Evolutionary conservation across 1,140 invertebrate species (phyloP).

Genomic region (Microplitis mediator): DNA sequence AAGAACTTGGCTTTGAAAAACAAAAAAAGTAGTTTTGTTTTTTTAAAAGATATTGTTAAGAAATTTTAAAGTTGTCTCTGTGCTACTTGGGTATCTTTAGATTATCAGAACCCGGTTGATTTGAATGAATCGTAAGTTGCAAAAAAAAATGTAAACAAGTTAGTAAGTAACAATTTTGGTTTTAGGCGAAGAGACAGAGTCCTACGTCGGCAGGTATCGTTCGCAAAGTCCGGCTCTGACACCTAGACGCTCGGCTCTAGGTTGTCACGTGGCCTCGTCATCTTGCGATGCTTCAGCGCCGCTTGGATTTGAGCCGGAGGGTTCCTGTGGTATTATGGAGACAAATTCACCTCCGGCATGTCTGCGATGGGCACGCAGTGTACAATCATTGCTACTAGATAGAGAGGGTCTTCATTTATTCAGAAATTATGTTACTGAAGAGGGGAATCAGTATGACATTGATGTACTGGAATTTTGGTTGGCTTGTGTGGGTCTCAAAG

Average conservation of each 20-base stretch:
- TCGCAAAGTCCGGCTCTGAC: slow-evolving; percentile 59
- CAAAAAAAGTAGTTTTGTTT: no score
- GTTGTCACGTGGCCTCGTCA: slow-evolving; percentile 42
- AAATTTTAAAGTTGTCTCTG: no score
- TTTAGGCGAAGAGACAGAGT: slow-evolving; percentile 61
- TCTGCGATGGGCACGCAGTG: slow-evolving; percentile 83
- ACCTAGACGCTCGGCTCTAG: slow-evolving; percentile 57
- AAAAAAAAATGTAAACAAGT: no score
- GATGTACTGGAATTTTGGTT: slow-evolving; percentile 87
- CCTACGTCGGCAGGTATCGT: slow-evolving; percentile 52
- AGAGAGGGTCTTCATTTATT: slow-evolving; percentile 85
- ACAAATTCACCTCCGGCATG: slow-evolving; percentile 75
- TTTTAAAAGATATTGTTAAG: no score
- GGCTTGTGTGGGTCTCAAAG: slow-evolving; percentile 87
- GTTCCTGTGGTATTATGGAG: slow-evolving; percentile 60
- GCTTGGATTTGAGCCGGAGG: slow-evolving; percentile 65
- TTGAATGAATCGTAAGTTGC: no score
- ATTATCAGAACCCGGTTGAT: no score
- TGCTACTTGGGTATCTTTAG: no score
- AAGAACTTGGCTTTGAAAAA: no score
- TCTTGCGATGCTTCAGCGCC: slow-evolving; percentile 61
- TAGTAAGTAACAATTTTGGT: neutral
- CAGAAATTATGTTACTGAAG: slow-evolving; percentile 80
- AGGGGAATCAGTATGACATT: slow-evolving; percentile 75
- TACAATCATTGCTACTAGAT: slow-evolving; percentile 82